A percentile compares a stretch with the other conserved stretches of the same genome.
Evolutionary conservation across 2,888 invertebrate genomes (phyloP).

Genomic region (Gortyna flavago): DNA sequence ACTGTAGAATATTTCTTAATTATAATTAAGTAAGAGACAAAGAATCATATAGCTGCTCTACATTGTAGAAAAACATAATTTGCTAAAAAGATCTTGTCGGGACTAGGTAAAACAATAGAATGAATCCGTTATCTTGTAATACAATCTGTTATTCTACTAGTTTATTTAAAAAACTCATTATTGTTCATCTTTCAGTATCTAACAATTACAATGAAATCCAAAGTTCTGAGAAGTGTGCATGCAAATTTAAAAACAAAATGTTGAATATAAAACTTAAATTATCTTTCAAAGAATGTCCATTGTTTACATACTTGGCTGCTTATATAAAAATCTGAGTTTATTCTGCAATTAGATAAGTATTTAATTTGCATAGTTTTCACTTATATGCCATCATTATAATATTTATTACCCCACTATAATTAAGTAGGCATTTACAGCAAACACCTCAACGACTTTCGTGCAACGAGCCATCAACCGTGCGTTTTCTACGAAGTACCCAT

Average conservation of each 20-base stretch:
- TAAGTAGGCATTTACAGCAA: background rate
- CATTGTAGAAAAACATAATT: conserved; percentile 7
- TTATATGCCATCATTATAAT: conserved; percentile 25
- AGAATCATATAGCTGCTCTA: conserved; percentile 8
- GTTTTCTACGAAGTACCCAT: conserved; percentile 32
- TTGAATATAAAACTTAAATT: background rate
- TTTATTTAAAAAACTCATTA: conserved; percentile 34
- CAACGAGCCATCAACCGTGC: conserved; percentile 13
- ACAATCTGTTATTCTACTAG: conserved; percentile 36
- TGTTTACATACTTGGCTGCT: background rate
- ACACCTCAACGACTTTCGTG: conserved; percentile 37
- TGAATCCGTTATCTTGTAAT: conserved; percentile 43
- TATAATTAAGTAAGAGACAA: conserved; percentile 5
- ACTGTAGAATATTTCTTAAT: background rate
- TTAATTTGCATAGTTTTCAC: conserved; percentile 43
- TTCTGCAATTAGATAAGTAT: conserved; percentile 3
- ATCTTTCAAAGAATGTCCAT: background rate
- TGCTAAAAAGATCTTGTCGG: background rate
- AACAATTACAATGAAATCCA: conserved; percentile 40
- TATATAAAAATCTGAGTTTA: conserved; percentile 1
- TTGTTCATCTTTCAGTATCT: conserved; percentile 29
- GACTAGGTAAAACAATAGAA: conserved; percentile 55
- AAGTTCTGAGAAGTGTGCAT: conserved; percentile 36
- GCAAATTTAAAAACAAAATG: conserved; percentile 11
- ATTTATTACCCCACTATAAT: conserved; percentile 28